A percentile compares a stretch with the other conserved stretches of the same genome.
These are phyloP conservation scores for Cataglyphis cursor DNA, from an alignment of 2,888 invertebrate genomes.

Conservation along the genomic window DNA sequence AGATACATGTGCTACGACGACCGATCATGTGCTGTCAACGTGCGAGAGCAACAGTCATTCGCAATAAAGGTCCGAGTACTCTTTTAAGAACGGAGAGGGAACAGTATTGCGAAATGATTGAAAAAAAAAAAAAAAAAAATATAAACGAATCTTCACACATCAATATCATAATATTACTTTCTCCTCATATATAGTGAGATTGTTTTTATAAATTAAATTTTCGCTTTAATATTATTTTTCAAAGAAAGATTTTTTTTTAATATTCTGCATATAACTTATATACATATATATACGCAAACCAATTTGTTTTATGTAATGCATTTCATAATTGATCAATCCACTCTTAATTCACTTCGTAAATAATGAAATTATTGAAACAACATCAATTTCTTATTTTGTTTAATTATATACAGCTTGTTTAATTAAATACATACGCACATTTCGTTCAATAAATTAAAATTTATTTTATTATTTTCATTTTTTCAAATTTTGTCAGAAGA, in stretches of 20 bases:
- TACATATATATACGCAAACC: too few species aligned
- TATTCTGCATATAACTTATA: conserved; percentile 84
- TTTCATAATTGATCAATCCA: conserved; percentile 21
- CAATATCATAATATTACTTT: conserved; percentile 57
- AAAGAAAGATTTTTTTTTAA: conserved; percentile 81
- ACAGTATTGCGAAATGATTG: background rate
- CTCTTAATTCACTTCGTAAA: background rate
- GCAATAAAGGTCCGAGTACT: conserved; percentile 1
- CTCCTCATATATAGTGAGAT: conserved; percentile 75
- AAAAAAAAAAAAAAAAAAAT: background rate
- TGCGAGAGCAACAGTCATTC: conserved; percentile 16
- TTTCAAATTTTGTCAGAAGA: background rate
- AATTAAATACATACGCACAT: background rate
- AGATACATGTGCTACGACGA: background rate
- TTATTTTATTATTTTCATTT: background rate
- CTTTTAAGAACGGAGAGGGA: background rate
- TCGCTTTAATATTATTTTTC: conserved; percentile 76
- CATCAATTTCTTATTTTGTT: background rate
- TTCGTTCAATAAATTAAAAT: conserved; percentile 15
- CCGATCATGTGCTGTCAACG: background rate
- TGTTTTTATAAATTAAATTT: conserved; percentile 64
- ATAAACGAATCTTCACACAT: background rate
- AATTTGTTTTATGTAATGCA: conserved; percentile 53
- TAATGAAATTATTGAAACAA: background rate
- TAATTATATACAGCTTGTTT: background rate